A percentile compares a stretch with the other conserved stretches of the same genome.
These are phyloP conservation scores for Garrulus glandarius DNA, from an alignment of 2,797 vertebrate genomes.

Conservation along the genomic window DNA sequence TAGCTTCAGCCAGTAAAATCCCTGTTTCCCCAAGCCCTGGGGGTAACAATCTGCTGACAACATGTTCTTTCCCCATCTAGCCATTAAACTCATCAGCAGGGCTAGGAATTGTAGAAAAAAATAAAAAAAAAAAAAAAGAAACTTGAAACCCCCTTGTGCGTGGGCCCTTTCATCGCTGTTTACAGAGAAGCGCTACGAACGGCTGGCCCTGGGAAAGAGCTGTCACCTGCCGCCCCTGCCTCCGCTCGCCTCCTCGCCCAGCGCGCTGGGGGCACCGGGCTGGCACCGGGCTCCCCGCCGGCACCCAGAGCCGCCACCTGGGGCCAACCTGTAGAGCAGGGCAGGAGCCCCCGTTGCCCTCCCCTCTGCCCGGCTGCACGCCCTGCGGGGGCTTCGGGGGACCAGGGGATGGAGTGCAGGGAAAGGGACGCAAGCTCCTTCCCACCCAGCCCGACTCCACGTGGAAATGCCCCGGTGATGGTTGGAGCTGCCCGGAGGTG, in stretches of 20 bases:
- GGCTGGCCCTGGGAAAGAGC: background rate
- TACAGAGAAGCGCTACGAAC: background rate
- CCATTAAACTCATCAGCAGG: constrained; percentile 35
- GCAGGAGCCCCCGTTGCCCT: background rate
- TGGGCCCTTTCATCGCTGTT: background rate
- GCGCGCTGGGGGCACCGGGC: background rate
- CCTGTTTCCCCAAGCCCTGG: constrained; percentile 18
- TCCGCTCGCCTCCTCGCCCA: background rate
- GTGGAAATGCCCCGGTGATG: background rate
- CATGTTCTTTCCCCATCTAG: background rate
- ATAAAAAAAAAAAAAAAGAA: background rate
- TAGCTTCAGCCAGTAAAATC: constrained; percentile 56
- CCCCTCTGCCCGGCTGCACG: background rate
- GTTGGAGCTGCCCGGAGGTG: background rate
- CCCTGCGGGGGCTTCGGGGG: background rate
- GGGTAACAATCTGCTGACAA: constrained; percentile 60
- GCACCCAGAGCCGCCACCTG: background rate
- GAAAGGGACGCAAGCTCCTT: background rate
- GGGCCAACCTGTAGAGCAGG: constrained; percentile 20
- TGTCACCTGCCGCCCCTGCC: background rate
- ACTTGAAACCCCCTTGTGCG: background rate
- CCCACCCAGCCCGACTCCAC: background rate
- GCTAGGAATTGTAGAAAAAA: background rate
- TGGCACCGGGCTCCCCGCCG: background rate
- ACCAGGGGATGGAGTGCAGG: background rate